Percentiles rank a stretch among this genome's conserved stretches.
Conservation (phyloP, 2,888 invertebrate species). For the Cephus nigrinus region DNA sequence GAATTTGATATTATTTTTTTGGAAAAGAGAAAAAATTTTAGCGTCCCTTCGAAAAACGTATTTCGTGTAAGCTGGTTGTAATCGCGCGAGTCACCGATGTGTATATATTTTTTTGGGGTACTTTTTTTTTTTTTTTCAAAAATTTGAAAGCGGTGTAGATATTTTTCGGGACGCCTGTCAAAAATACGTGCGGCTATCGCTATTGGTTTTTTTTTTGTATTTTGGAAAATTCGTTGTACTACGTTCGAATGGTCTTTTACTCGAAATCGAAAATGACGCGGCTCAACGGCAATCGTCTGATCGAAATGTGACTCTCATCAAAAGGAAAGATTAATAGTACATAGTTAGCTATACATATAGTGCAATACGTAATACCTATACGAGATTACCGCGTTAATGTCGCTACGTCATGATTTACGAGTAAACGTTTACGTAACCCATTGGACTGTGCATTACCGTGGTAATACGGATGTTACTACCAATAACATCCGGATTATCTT, state of each 20-base stretch:
- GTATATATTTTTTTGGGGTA: neutral
- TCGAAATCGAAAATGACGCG: neutral
- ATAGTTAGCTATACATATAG: neutral
- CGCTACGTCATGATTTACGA: neutral
- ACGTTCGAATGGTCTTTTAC: neutral
- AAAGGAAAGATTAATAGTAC: slow-evolving; percentile 36
- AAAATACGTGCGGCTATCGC: neutral
- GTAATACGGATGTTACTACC: neutral
- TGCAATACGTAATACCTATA: neutral
- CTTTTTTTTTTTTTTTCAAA: neutral
- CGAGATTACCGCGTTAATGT: neutral
- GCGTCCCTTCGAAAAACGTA: neutral
- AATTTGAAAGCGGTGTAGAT: neutral
- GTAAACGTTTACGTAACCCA: neutral
- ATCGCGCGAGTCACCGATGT: no score
- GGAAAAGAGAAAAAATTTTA: neutral
- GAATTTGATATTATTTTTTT: neutral
- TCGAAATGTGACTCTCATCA: slow-evolving; percentile 52
- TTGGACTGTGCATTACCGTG: neutral
- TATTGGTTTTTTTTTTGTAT: neutral
- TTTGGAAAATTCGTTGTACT: neutral
- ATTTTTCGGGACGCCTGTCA: neutral
- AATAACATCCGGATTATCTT: neutral
- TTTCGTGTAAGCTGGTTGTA: no score
- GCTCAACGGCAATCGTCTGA: slow-evolving; percentile 40